A percentile compares a stretch with the other conserved stretches of the same genome.
Evolutionary conservation across 2,888 invertebrate species (phyloP).

Genomic region (Leucoma salicis): DNA sequence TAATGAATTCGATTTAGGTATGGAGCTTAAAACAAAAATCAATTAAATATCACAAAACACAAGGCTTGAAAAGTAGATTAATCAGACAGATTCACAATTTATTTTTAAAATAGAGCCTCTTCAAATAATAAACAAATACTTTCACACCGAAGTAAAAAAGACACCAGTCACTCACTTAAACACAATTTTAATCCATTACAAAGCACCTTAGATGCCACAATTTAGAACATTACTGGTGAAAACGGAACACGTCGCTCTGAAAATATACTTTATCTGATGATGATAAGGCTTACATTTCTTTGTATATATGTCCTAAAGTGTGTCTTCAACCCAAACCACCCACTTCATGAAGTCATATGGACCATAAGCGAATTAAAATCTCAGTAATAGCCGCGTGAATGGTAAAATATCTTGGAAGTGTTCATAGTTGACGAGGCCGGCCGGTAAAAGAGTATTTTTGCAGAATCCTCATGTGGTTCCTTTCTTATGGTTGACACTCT

Average conservation of each 20-base stretch:
- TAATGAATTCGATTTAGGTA: too few relatives aligned
- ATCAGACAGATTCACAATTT: too few relatives aligned
- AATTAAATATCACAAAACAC: too few relatives aligned
- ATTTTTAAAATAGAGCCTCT: too few relatives aligned
- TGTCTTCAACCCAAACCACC: constrained; percentile 16
- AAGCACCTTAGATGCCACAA: constrained; percentile 9
- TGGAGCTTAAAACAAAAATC: too few relatives aligned
- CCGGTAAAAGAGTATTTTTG: constrained; percentile 22
- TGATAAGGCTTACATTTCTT: constrained; percentile 5
- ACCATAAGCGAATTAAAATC: constrained; percentile 30
- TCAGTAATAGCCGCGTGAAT: constrained; percentile 15
- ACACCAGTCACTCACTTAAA: background rate
- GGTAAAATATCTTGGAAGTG: constrained; percentile 28
- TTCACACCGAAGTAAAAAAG: background rate
- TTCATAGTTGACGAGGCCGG: constrained; percentile 22
- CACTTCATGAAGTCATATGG: constrained; percentile 15
- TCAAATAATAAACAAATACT: too few relatives aligned
- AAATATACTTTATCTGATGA: background rate
- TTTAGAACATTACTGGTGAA: constrained; percentile 1
- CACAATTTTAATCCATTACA: constrained; percentile 11
- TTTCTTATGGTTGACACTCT: constrained; percentile 25
- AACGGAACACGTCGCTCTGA: background rate
- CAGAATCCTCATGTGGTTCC: constrained; percentile 20
- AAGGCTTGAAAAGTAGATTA: too few relatives aligned
- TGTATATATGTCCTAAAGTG: background rate